phyloP scores from a whole-genome alignment of 2,113 vertebrate species.

The Pseudonaja textilis region DNA sequence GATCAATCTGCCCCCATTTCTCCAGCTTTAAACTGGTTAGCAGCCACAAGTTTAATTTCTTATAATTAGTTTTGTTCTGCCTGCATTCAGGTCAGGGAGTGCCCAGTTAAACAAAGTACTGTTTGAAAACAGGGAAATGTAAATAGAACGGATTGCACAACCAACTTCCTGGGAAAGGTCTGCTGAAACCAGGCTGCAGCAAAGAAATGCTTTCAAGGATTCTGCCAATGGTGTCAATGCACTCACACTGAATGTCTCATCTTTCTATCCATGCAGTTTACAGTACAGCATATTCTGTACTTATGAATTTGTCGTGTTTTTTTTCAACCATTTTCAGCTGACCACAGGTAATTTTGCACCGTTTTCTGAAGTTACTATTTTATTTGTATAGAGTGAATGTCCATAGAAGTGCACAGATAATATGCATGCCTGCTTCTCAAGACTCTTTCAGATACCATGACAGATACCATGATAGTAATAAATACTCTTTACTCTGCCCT shows the following conservation, averaged over 20 bases:
- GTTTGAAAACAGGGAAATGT: slow-evolving; percentile 52
- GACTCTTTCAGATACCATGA: background rate
- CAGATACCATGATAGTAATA: background rate
- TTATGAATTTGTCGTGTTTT: background rate
- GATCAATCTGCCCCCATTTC: background rate
- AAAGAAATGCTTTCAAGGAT: slow-evolving; percentile 38
- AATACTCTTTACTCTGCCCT: background rate
- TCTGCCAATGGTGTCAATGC: background rate
- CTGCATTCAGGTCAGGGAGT: slow-evolving; percentile 38
- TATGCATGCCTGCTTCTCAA: background rate
- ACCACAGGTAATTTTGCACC: background rate
- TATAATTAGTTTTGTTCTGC: slow-evolving; percentile 25
- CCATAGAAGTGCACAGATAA: background rate
- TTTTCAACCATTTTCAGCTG: background rate
- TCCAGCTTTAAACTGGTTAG: slow-evolving; percentile 17
- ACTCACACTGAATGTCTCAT: background rate
- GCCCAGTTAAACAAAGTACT: slow-evolving; percentile 39
- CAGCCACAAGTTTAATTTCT: slow-evolving; percentile 7
- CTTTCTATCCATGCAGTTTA: background rate
- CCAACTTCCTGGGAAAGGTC: slow-evolving; percentile 18
- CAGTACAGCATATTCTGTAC: background rate
- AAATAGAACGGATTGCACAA: slow-evolving; percentile 43
- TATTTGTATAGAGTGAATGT: background rate
- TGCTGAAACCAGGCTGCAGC: slow-evolving; percentile 13
- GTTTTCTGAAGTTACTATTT: background rate